A percentile compares a stretch with the other conserved stretches of the same genome.
Conservation (phyloP, 2,888 invertebrate genomes). For the Rhamnusium bicolor region DNA sequence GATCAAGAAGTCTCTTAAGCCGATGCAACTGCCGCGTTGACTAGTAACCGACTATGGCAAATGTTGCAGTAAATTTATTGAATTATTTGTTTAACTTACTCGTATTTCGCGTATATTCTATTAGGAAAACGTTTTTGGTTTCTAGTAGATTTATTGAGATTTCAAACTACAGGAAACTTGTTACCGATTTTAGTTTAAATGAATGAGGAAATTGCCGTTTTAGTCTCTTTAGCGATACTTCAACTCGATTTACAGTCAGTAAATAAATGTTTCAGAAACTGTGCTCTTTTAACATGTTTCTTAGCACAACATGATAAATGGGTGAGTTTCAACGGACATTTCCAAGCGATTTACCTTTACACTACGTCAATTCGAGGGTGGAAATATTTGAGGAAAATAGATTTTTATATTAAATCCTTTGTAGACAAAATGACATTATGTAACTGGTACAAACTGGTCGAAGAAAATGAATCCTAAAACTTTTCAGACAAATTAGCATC, state of each 20-base stretch:
- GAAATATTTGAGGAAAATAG: neutral
- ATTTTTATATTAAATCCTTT: neutral
- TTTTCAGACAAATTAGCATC: neutral
- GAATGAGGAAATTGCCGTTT: neutral
- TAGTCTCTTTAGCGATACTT: neutral
- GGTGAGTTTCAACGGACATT: conserved; percentile 18
- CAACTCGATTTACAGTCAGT: neutral
- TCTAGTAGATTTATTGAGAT: neutral
- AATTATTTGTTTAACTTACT: neutral
- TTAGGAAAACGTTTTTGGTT: neutral
- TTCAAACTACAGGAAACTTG: neutral
- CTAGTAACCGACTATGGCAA: too few species aligned
- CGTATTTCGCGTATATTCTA: neutral
- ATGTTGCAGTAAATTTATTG: neutral
- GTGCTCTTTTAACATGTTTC: conserved; percentile 20
- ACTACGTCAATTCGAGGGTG: conserved; percentile 8
- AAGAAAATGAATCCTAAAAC: neutral
- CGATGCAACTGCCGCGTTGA: too few species aligned
- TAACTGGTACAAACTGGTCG: neutral
- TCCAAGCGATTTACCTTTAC: conserved; percentile 37
- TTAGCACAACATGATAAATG: conserved; percentile 24
- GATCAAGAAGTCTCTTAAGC: too few species aligned
- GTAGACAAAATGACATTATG: neutral
- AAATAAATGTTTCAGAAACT: conserved; percentile 26
- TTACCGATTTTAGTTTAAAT: neutral